phyloP scores from a whole-genome alignment of 2,113 vertebrate genomes.

The Eudyptes chrysolophus region DNA sequence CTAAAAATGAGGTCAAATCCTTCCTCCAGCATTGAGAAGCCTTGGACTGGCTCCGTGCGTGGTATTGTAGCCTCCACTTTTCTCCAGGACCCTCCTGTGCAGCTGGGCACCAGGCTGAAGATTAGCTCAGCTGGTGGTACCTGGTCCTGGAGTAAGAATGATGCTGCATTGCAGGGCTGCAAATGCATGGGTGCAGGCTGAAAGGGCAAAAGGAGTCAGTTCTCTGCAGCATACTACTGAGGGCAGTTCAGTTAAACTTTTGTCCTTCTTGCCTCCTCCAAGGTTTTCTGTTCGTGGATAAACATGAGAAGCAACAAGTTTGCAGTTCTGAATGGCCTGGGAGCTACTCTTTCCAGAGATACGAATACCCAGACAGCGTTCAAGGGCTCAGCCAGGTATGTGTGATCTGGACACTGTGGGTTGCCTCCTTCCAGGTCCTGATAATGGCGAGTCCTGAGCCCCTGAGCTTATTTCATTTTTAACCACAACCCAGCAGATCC shows the following conservation, averaged over 20 bases:
- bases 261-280: neutral
- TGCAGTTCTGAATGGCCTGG: neutral
- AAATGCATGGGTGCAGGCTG: neutral
- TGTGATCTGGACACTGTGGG: neutral
- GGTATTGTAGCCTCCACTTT: neutral
- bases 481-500: neutral
- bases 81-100: neutral
- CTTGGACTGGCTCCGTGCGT: neutral
- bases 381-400: neutral
- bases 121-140: neutral
- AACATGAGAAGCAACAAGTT: neutral
- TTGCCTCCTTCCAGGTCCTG: neutral
- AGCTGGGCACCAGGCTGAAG: neutral
- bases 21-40: neutral
- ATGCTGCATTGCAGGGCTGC: neutral
- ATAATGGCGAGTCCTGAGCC: fast-evolving
- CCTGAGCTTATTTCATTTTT: neutral
- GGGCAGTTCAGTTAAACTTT: neutral
- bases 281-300: neutral
- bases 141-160: neutral
- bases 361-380: fast-evolving
- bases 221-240: neutral
- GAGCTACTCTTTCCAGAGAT: neutral
- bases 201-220: neutral
- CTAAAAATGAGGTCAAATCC: neutral